Conservation (phyloP, 2,888 invertebrate genomes). For the Mesorhabditis spiculigera region DNA sequence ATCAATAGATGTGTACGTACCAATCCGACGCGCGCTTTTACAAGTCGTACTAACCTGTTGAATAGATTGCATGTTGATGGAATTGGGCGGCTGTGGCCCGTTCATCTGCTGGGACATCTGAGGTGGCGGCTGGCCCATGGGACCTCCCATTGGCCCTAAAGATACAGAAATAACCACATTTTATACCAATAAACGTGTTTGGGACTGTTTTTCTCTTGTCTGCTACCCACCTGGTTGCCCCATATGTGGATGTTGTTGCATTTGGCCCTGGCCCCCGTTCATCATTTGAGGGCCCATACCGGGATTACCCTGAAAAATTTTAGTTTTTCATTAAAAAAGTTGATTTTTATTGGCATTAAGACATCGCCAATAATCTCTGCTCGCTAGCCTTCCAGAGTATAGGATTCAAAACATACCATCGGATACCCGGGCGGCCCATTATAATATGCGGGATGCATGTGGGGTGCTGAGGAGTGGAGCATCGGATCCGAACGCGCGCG, state of each 20-base stretch:
- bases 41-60: background rate
- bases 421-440: constrained; percentile 3
- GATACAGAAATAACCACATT: background rate
- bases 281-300: constrained; percentile 1
- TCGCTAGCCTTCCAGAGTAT: background rate
- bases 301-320: background rate
- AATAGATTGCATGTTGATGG: background rate
- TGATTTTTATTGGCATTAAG: background rate
- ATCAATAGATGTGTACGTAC: no score
- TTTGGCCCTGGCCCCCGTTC: background rate
- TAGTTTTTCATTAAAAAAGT: background rate
- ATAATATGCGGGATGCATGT: background rate
- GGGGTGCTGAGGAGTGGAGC: background rate
- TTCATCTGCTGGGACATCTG: background rate
- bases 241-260: background rate
- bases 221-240: background rate
- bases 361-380: background rate
- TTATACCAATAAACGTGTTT: no score
- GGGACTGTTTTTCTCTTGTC: no score
- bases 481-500: constrained; percentile 5
- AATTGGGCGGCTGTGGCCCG: constrained; percentile 1
- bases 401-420: background rate
- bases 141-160: constrained; percentile 5
- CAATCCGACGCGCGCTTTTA: no score
- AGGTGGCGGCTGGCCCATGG: constrained; percentile 5